These are phyloP conservation scores for Anagrus nilaparvatae DNA, from an alignment of 1,140 invertebrate genomes.

Conservation along the genomic window DNA sequence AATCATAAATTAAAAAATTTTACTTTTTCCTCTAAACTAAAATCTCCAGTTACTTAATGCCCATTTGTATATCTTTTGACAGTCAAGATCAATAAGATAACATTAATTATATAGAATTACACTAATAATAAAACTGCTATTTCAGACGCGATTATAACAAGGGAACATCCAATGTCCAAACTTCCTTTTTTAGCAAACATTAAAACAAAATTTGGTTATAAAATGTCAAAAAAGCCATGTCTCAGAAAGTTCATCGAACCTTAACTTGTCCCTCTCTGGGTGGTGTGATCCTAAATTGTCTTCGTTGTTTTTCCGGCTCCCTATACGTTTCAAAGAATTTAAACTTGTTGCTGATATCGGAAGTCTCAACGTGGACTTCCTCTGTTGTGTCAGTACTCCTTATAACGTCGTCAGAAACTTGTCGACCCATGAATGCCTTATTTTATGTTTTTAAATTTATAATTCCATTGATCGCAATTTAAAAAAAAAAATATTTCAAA, in stretches of 20 bases:
- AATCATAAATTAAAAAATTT: too few species aligned
- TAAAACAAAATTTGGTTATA: too few species aligned
- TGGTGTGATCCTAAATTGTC: conserved; percentile 75
- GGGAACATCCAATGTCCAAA: too few species aligned
- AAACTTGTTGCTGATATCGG: conserved; percentile 73
- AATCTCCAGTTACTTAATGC: too few species aligned
- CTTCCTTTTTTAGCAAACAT: too few species aligned
- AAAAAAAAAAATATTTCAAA: conserved; percentile 2
- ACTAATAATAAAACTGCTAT: too few species aligned
- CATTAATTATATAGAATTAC: too few species aligned
- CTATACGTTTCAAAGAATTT: conserved; percentile 86
- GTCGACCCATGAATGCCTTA: conserved; percentile 43
- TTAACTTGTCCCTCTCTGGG: conserved; percentile 63
- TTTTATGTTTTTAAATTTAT: not conserved
- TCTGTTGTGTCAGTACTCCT: conserved; percentile 59
- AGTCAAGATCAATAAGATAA: too few species aligned
- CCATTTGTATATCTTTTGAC: too few species aligned
- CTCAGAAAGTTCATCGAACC: conserved; percentile 32
- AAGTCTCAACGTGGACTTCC: conserved; percentile 67
- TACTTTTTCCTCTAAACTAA: too few species aligned
- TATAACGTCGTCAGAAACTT: conserved; percentile 60
- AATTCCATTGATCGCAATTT: not conserved
- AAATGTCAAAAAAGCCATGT: not conserved
- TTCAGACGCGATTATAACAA: too few species aligned
- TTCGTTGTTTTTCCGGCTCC: conserved; percentile 57